Base-by-base conservation (phyloP, 2,888 invertebrate species). In the Xestoiulus laeticollis region DNA sequence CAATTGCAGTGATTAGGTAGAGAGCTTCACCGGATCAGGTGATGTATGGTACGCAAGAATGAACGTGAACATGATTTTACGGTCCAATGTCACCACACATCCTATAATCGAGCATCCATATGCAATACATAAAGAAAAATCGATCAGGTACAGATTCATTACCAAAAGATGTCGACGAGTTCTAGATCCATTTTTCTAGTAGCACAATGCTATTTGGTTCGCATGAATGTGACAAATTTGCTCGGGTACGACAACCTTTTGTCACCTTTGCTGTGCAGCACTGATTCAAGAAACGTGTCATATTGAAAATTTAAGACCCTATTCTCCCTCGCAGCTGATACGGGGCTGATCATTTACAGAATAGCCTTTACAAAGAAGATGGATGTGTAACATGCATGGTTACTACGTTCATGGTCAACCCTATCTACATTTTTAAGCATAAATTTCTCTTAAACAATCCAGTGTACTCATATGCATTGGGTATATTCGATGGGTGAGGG, bases 141-240 rank as follows among this genome's bases (percentile, higher is more conserved):
- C 68, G 68, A 68, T 68, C n/a, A 68, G 59, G 68, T 6, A 68
- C 68, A 68, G 68, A 26, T 59, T 59, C 59, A 22, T 59, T 59
- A 22, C 22, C 22, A n/a, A 59, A 59, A 59, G 19, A 22, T 22
- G 3, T 59, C 59, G 22, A 5, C 8, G 22, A 59, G 16, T 48
- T 14, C 1, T 22, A 22, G 22, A 59, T 59, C n/a, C 22, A 59
- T 59, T 3, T 59, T 59, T 8, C 59, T n/a, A n/a, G n/a, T 3
- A 59, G 3, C n/a, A n/a, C 0, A 59, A 22, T 48, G 16, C 5
- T 48, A 14, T 4, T n/a, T 59, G 22, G 59, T 53, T 53, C 16
- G 2, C 14, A 53, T 44, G 44, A 5, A 0, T 16, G 19, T 8
- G 22, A 59, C 22, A 26, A 26, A 68, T 68, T 3, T 26, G 8